Evolutionary conservation across 2,797 vertebrate species (phyloP), one percentile per base, ranked within the genome.

Genomic region (Oreonectes daqikongensis): DNA sequence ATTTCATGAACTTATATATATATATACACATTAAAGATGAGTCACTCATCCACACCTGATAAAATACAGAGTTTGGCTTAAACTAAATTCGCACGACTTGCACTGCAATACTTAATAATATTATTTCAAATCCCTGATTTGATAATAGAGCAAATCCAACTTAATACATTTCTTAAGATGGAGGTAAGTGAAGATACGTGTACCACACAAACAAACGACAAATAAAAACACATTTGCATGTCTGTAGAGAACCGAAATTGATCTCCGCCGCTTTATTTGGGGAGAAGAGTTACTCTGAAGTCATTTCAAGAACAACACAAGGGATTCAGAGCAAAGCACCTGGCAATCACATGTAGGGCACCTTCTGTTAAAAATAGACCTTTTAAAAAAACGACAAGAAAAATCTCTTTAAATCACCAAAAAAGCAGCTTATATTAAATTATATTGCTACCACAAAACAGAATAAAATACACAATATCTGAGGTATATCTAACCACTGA

Each of bases 81-180:
- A 77, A 77, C 67, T 69, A 77, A 61, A 63, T 63, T 63, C 63
- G 67, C 74, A 69, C 69, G 71, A 69, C 73, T 30, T 77, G 64
- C 70, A 77, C 73, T 74, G 61, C 69, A 63, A 74, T 64, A 78
- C 70, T 70, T 79, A n/a, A 9, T 59, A 76, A 38, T 74, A 28
- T 44, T 28, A 48, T 28, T 48, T 75, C 53, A 78, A 78, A 80
- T 84, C 82, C 77, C 80, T 80, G 80, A 80, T 70, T 77, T 59
- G 69, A 81, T 52, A 48, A 42, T 8, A 61, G 61, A 66, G 40
- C 50, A 72, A n/a, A 63, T 69, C 20, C 60, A 67, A 69, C 69
- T 66, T 60, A 53, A 42, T 55, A 18, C 75, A 77, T 14, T 42
- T 70, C 64, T 60, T 76, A 70, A 71, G 69, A 57, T 55, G 63